Percentiles rank a stretch among this genome's conserved stretches.
Conservation (phyloP, 2,797 vertebrate genomes). For the Ctenopoma kingsleyae region DNA sequence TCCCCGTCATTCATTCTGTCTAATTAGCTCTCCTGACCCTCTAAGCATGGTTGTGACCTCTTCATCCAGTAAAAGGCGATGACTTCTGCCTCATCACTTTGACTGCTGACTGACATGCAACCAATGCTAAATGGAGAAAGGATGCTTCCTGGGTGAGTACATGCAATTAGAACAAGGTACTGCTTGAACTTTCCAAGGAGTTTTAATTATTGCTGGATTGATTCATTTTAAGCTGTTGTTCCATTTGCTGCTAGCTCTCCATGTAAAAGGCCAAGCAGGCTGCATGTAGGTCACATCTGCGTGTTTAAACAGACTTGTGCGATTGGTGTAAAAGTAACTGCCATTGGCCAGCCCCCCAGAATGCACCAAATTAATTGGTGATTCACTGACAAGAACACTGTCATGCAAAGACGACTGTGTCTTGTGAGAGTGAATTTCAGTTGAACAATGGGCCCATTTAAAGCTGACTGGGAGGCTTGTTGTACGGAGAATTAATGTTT, state of each 20-base stretch:
- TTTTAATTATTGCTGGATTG: neutral
- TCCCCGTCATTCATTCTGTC: conserved; percentile 66
- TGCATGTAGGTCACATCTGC: neutral
- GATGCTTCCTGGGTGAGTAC: neutral
- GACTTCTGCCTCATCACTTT: conserved; percentile 66
- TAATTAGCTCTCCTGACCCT: conserved; percentile 78
- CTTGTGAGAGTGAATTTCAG: conserved; percentile 46
- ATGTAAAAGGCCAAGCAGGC: neutral
- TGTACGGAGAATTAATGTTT: conserved; percentile 72
- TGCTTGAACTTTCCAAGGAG: neutral
- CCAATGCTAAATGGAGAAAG: neutral
- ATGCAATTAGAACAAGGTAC: neutral
- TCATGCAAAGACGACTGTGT: conserved; percentile 41
- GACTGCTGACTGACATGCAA: conserved; percentile 48
- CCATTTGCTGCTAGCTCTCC: neutral
- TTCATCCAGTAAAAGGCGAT: conserved; percentile 57
- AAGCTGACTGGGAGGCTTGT: conserved; percentile 73
- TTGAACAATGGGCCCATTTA: conserved; percentile 77
- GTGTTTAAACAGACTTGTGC: conserved; percentile 11
- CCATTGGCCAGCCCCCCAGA: conserved; percentile 48
- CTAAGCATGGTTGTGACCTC: conserved; percentile 64
- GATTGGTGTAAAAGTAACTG: conserved; percentile 32
- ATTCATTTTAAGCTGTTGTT: conserved; percentile 1
- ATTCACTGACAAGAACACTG: conserved; percentile 46
- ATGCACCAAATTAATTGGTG: conserved; percentile 58